phyloP scores from a whole-genome alignment of 2,797 vertebrate genomes.

The Gallinago stenura region DNA sequence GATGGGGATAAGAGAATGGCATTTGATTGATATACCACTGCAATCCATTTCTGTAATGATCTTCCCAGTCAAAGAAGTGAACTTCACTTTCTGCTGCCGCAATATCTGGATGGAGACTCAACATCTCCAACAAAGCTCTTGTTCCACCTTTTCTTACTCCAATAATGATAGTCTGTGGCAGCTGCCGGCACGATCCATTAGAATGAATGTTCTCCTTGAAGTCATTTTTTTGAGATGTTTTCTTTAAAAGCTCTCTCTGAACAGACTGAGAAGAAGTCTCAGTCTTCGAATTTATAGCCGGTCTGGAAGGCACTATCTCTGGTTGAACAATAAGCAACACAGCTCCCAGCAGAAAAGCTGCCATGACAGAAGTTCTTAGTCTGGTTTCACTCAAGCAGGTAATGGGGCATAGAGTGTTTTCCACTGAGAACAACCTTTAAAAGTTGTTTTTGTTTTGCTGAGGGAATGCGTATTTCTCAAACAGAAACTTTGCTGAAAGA shows the following conservation, averaged over 20 bases:
- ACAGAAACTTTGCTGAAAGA: conserved; percentile 60
- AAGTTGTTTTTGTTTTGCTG: conserved; percentile 40
- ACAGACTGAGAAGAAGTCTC: conserved; percentile 39
- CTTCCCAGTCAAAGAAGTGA: conserved; percentile 98
- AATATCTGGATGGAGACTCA: conserved; percentile 90
- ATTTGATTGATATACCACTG: conserved; percentile 94
- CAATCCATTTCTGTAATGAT: conserved; percentile 89
- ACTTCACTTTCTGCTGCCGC: conserved; percentile 93
- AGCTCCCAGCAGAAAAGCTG: conserved; percentile 86
- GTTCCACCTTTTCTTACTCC: conserved; percentile 97
- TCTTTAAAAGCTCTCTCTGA: conserved; percentile 62
- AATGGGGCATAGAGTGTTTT: conserved; percentile 76
- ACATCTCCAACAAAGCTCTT: conserved; percentile 94
- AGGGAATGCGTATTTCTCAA: background rate
- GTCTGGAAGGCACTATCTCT: conserved; percentile 84
- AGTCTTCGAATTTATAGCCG: conserved; percentile 45
- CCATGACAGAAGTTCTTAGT: conserved; percentile 88
- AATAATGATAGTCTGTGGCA: conserved; percentile 93
- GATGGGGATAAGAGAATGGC: conserved; percentile 87
- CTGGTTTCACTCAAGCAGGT: conserved; percentile 84
- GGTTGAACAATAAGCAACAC: conserved; percentile 87
- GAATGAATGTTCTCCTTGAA: conserved; percentile 69
- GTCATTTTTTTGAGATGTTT: conserved; percentile 40
- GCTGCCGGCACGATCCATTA: conserved; percentile 85
- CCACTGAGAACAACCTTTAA: conserved; percentile 72